These are phyloP conservation scores for Mesocricetus auratus DNA, from an alignment of 2,113 vertebrate species.

Conservation along the genomic window DNA sequence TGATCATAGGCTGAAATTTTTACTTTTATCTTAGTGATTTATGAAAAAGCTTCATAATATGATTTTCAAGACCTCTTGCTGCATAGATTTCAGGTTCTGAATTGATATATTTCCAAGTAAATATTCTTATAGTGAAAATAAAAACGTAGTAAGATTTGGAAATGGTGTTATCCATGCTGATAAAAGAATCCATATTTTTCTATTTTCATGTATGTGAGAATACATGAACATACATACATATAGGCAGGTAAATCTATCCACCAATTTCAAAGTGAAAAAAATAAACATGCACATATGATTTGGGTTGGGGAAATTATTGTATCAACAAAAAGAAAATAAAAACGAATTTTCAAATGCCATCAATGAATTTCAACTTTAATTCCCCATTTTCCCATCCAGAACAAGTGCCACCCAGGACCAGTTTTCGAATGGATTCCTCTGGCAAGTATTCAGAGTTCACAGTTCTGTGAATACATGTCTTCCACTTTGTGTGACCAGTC, in stretches of 20 bases:
- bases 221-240: background rate
- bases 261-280: background rate
- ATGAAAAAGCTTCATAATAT: slow-evolving; percentile 26
- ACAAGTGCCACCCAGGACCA: slow-evolving; percentile 93
- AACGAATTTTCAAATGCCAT: slow-evolving; percentile 84
- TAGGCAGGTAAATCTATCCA: background rate
- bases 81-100: background rate
- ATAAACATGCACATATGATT: background rate
- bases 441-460: slow-evolving; percentile 91
- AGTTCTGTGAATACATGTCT: slow-evolving; percentile 83
- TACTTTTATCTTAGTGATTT: slow-evolving; percentile 21
- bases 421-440: slow-evolving; percentile 93
- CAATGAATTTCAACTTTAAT: slow-evolving; percentile 88
- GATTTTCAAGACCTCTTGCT: slow-evolving; percentile 31
- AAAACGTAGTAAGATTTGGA: slow-evolving; percentile 34
- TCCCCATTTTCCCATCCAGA: slow-evolving; percentile 93
- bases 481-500: slow-evolving; percentile 85
- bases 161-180: slow-evolving; percentile 41
- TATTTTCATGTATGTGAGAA: background rate
- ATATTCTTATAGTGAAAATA: slow-evolving; percentile 21
- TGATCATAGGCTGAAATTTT: background rate
- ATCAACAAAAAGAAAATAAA: slow-evolving; percentile 73
- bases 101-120: slow-evolving; percentile 40
- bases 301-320: slow-evolving; percentile 50
- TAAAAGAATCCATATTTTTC: slow-evolving; percentile 54